Evolutionary conservation across 1,140 invertebrate genomes (phyloP), one percentile per base, ranked within the genome.

Genomic region (Vanessa atalanta): DNA sequence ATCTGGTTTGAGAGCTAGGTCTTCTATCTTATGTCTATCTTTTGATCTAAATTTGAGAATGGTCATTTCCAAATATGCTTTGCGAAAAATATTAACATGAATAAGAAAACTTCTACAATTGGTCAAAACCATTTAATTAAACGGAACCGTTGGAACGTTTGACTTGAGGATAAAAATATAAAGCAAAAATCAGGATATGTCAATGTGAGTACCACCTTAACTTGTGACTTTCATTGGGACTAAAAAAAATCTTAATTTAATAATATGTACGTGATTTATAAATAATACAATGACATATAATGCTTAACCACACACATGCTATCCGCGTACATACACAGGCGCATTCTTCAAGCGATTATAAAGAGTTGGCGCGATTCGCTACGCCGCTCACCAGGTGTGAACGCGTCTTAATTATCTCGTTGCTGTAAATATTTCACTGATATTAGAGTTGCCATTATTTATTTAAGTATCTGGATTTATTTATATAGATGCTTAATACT

Each of bases 371-470:
- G 50, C 75, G 72, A 86, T 86, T 86, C 47, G 74, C 43, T 73
- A 80, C 81, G 84, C 80, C 80, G 66, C 61, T 84, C 84, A 73
- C 75, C 78, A 23, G 23, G 55, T 78, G 77, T 78, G 76, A 75
- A 83, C 77, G 70, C 55, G 70, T 66, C 80, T 83, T 83, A 79
- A 86, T 86, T 82, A 83, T 79, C 75, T 74, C 71, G 68, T 79
- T 69, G 67, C 65, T 70, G 74, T 75, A 73, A 77, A 77, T 81
- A 77, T 75, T 77, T 78, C 66, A 69, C 43, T 69, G 47, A 47
- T 16, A n/a, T 12, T 13, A 68, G 47, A n/a, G 47, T 43, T 47
- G 37, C 50, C 50, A 55, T 57, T 37, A 43, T 14, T 53, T 51
- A 70, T 65, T 55, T 50, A 50, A 51, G 70, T 70, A 14, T 61